Conservation (phyloP, 2,888 invertebrate genomes). For the Ariolimax columbianus region DNA sequence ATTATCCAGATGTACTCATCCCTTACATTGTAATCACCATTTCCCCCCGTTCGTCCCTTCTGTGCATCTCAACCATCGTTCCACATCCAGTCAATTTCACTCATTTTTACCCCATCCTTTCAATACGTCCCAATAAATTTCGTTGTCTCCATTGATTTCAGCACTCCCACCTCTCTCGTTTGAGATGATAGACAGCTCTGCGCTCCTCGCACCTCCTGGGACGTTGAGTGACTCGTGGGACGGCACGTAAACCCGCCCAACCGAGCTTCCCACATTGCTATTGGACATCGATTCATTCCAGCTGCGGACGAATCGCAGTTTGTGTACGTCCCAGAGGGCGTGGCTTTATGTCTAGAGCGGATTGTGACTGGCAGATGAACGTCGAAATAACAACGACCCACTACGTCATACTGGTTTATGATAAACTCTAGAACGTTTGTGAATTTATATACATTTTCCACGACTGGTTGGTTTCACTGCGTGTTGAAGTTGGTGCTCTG, state of each 20-base stretch:
- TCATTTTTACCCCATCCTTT: background rate
- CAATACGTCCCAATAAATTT: background rate
- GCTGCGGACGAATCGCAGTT: background rate
- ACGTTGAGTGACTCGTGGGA: slow-evolving; percentile 19
- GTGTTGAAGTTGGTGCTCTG: slow-evolving; percentile 6
- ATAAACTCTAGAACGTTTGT: slow-evolving; percentile 35
- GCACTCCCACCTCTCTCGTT: slow-evolving; percentile 6
- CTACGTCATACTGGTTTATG: slow-evolving; percentile 25
- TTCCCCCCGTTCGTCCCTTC: background rate
- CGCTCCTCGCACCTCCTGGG: slow-evolving; percentile 8
- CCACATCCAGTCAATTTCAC: background rate
- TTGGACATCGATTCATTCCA: slow-evolving; percentile 15
- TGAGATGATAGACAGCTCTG: slow-evolving; percentile 20
- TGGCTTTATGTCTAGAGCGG: background rate
- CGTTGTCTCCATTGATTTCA: slow-evolving; percentile 30
- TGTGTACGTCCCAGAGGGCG: background rate
- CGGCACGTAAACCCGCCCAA: background rate
- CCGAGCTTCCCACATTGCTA: background rate
- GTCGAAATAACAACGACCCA: slow-evolving; percentile 5
- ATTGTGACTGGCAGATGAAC: slow-evolving; percentile 16
- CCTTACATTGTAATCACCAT: too few relatives aligned
- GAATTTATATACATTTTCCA: slow-evolving; percentile 34
- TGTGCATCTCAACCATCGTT: background rate
- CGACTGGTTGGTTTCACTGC: slow-evolving; percentile 22
- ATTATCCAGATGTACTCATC: too few relatives aligned